Evolutionary conservation across 1,140 invertebrate genomes (phyloP).

Genomic region (Medauroidea extradentata): DNA sequence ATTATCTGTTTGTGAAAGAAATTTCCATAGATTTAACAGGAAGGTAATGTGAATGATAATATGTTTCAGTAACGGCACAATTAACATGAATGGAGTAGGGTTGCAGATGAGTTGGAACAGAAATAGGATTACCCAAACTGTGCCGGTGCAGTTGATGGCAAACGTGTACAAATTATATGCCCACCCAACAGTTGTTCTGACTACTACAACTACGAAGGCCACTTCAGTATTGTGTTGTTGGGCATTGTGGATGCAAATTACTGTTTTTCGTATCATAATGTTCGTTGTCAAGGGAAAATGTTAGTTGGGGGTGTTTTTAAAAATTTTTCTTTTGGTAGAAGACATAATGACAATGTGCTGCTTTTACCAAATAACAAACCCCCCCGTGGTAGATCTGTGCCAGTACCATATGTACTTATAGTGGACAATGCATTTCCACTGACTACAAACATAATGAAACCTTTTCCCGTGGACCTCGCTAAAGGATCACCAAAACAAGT

Average conservation of each 20-base stretch:
- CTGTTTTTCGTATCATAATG: conserved; percentile 17
- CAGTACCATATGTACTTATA: conserved; percentile 30
- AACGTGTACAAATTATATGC: conserved; percentile 29
- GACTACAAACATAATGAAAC: conserved; percentile 31
- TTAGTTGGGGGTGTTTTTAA: conserved; percentile 40
- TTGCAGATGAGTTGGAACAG: conserved; percentile 1
- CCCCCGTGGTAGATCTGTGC: background rate
- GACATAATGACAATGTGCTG: background rate
- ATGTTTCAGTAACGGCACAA: conserved; percentile 4
- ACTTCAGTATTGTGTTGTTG: conserved; percentile 39
- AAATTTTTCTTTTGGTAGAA: conserved; percentile 6
- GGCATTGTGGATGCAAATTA: conserved; percentile 39
- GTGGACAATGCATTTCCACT: conserved; percentile 26
- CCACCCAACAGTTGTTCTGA: conserved; percentile 32
- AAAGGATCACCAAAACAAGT: conserved; percentile 29
- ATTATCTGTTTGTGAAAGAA: no score
- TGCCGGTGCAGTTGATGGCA: conserved; percentile 33
- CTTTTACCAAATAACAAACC: background rate
- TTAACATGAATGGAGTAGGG: background rate
- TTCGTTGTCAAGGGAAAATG: conserved; percentile 41
- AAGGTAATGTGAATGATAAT: no score
- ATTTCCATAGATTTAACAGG: no score
- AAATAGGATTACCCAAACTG: conserved; percentile 5
- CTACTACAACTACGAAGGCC: conserved; percentile 33
- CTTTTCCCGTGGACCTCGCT: conserved; percentile 34